Base-by-base conservation (phyloP, 2,888 invertebrate genomes). In the Lutraria lutraria region DNA sequence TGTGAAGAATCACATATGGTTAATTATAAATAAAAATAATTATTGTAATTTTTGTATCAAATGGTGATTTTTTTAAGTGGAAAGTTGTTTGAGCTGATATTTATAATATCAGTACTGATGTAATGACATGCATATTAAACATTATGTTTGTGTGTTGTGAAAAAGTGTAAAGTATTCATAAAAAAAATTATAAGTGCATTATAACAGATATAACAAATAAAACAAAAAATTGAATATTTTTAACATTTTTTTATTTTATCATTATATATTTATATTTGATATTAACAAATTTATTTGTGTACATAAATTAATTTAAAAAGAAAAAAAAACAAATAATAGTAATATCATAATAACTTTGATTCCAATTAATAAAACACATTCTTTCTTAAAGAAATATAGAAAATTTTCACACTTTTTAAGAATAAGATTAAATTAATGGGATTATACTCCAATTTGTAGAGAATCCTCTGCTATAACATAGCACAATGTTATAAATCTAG, bases 221-320 rank as follows among this genome's bases (percentile, higher is more conserved):
- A 68, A 68, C 63, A 68, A n/a, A 68, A 43, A 76, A 34, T 76
- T 76, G 13, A 34, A 76, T 76, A 76, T 34, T 13, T 76, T 76
- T 76, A 31, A 76, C 12, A 34, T 34, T 76, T 72, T 43, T 76
- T 76, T 34, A 76, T 76, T 34, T 31, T 34, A 76, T 76, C 34
- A 34, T 68, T 68, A 31, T 76, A 76, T 13, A 76, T 76, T 76
- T 76, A 76, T 76, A 76, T 76, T 31, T 19, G 76, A 34, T 76
- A 76, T 34, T 19, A 76, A 76, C 76, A 76, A 76, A 76, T 76
- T 76, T 15, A 76, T 34, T 31, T 76, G 56, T 56, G 29, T 76
- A 76, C 76, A 34, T 76, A 76, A 76, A 76, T 34, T 76, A 76
- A 76, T 76, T 76, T 76, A 76, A 12, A 76, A 76, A 76, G 13